phyloP scores from a whole-genome alignment of 1,140 invertebrate genomes.

The Drosophila pseudoananassae region DNA sequence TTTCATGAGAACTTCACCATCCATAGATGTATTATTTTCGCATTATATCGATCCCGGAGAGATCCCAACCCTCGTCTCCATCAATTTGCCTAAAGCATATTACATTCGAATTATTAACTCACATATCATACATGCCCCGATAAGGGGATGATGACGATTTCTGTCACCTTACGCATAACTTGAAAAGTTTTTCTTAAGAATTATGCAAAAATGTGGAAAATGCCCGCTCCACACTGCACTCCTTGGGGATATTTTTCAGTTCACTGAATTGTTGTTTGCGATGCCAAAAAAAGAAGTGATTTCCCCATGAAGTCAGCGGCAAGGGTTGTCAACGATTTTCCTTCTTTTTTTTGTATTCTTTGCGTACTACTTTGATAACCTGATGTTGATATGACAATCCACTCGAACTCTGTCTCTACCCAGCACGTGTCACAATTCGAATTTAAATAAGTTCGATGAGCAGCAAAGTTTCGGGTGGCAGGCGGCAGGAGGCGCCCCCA shows the following conservation, averaged over 20 bases:
- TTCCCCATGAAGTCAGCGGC: conserved; percentile 35
- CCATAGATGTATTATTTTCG: conserved; percentile 16
- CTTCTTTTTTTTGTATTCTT: not conserved
- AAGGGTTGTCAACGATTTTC: conserved; percentile 64
- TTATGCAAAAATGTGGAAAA: conserved; percentile 68
- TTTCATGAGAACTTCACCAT: not conserved
- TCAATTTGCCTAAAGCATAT: conserved; percentile 44
- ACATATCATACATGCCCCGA: conserved; percentile 38
- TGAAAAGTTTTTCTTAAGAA: conserved; percentile 62
- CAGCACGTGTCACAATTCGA: conserved; percentile 62
- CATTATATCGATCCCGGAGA: conserved; percentile 32
- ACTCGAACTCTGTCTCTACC: not conserved
- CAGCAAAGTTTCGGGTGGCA: conserved; percentile 39
- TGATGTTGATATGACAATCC: conserved; percentile 41
- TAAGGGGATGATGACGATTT: conserved; percentile 54
- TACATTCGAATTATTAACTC: conserved; percentile 62
- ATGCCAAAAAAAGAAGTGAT: conserved; percentile 70
- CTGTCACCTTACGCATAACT: conserved; percentile 55
- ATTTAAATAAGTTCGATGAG: conserved; percentile 75
- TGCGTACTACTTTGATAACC: conserved; percentile 43
- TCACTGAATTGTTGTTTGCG: conserved; percentile 70
- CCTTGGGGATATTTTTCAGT: conserved; percentile 80
- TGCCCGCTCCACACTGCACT: conserved; percentile 43
- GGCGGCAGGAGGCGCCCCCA: not conserved
- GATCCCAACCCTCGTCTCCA: conserved; percentile 23